A percentile compares a stretch with the other conserved stretches of the same genome.
These are phyloP conservation scores for Scolopax mira DNA, from an alignment of 2,113 vertebrate species.

Conservation along the genomic window DNA sequence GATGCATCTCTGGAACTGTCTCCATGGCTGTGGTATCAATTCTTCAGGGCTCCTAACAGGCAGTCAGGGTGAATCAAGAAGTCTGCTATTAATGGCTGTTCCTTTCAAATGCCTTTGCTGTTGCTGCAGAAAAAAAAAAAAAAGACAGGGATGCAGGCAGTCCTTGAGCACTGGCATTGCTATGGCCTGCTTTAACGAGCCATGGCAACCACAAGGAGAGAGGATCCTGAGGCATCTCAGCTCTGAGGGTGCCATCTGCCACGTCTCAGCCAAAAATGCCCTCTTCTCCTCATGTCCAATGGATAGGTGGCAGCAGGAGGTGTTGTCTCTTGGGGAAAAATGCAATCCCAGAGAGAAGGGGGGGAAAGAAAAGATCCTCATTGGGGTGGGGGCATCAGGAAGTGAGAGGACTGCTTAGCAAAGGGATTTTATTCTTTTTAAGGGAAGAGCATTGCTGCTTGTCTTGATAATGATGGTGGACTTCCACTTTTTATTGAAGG, in stretches of 20 bases:
- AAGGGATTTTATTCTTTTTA: background rate
- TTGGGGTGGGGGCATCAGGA: background rate
- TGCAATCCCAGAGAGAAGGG: background rate
- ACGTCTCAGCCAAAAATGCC: background rate
- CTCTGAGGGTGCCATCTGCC: background rate
- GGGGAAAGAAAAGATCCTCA: background rate
- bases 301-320: background rate
- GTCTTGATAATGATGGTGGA: background rate
- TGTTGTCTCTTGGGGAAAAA: background rate
- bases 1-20: background rate
- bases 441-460: background rate
- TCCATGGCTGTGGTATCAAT: background rate
- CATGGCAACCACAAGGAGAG: background rate
- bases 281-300: fast-evolving
- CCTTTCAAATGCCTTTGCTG: slow-evolving; percentile 19
- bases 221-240: background rate
- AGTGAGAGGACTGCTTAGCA: background rate
- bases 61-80: background rate
- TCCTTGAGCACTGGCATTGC: background rate
- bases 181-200: background rate
- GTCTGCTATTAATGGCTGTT: background rate
- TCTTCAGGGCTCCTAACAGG: background rate
- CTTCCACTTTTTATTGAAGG: background rate
- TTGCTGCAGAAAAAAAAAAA: background rate
- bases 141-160: background rate